These are phyloP conservation scores for Drosophila borealis DNA, from an alignment of 2,888 invertebrate genomes.

Conservation along the genomic window DNA sequence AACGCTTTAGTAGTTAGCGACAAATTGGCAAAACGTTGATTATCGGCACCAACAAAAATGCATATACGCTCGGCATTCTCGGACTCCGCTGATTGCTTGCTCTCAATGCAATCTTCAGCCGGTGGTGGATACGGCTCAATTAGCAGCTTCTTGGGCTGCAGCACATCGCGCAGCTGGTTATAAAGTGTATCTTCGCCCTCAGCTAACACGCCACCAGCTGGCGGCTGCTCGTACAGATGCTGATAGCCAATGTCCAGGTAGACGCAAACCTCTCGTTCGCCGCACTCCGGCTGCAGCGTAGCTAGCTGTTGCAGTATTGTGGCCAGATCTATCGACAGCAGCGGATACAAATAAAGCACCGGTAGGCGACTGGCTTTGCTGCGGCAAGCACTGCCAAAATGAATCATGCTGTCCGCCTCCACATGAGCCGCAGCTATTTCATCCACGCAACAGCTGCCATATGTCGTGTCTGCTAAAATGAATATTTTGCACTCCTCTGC, in stretches of 20 bases:
- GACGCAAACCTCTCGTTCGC: slow-evolving; percentile 85
- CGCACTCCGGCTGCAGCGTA: slow-evolving; percentile 81
- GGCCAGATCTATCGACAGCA: slow-evolving; percentile 86
- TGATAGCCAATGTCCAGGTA: slow-evolving; percentile 90
- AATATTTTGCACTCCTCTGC: slow-evolving; percentile 86
- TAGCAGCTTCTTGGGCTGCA: slow-evolving; percentile 60
- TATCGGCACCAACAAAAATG: slow-evolving; percentile 89
- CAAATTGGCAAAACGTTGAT: slow-evolving; percentile 88
- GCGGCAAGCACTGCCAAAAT: slow-evolving; percentile 96
- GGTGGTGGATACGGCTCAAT: slow-evolving; percentile 74
- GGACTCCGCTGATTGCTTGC: slow-evolving; percentile 64
- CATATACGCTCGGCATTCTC: slow-evolving; percentile 86
- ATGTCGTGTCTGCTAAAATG: slow-evolving; percentile 95
- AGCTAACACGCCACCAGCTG: slow-evolving; percentile 21
- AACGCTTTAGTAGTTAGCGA: slow-evolving; percentile 86
- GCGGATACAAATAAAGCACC: slow-evolving; percentile 90
- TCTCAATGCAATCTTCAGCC: slow-evolving; percentile 54
- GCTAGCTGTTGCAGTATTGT: slow-evolving; percentile 81
- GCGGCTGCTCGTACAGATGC: slow-evolving; percentile 86
- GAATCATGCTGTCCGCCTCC: slow-evolving; percentile 93
- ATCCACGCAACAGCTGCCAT: slow-evolving; percentile 90
- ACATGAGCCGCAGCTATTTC: slow-evolving; percentile 95
- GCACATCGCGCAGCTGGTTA: slow-evolving; percentile 49
- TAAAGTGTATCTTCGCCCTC: slow-evolving; percentile 48
- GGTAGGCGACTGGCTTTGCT: slow-evolving; percentile 91